These are phyloP conservation scores for Schizotus pectinicornis DNA, from an alignment of 2,888 invertebrate genomes.

Conservation along the genomic window DNA sequence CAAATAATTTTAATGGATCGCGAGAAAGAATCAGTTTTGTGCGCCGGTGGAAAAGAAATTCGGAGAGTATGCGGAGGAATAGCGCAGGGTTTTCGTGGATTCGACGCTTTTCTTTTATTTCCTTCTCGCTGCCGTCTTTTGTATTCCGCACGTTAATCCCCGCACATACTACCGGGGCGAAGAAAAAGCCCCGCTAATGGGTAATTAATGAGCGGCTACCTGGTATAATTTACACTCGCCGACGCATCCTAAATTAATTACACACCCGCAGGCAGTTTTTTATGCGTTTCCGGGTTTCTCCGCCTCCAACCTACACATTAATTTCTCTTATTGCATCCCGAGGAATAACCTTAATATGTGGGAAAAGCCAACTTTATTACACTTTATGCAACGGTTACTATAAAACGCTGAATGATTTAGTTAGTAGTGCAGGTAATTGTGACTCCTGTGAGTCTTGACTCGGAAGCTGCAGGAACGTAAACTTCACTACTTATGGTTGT, in stretches of 20 bases:
- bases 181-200: background rate
- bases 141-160: constrained; percentile 19
- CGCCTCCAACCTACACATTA: no score
- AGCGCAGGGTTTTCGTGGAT: constrained; percentile 39
- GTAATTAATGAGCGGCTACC: constrained; percentile 1
- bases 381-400: no score
- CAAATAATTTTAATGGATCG: constrained; percentile 60
- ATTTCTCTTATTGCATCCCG: no score
- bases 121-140: constrained; percentile 38
- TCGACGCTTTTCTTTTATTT: constrained; percentile 42
- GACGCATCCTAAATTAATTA: background rate
- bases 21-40: constrained; percentile 55
- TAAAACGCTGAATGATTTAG: no score
- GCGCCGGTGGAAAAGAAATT: constrained; percentile 49
- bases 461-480: no score
- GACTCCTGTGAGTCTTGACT: no score
- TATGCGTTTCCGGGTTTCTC: no score
- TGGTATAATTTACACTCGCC: background rate
- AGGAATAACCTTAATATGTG: no score
- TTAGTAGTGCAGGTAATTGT: no score
- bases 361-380: no score
- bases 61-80: constrained; percentile 38
- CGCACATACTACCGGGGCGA: background rate
- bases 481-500: no score
- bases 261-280: background rate